Percentiles rank a stretch among this genome's conserved stretches.
Evolutionary conservation across 2,797 vertebrate species (phyloP).

Genomic region (Cyclopterus lumpus): DNA sequence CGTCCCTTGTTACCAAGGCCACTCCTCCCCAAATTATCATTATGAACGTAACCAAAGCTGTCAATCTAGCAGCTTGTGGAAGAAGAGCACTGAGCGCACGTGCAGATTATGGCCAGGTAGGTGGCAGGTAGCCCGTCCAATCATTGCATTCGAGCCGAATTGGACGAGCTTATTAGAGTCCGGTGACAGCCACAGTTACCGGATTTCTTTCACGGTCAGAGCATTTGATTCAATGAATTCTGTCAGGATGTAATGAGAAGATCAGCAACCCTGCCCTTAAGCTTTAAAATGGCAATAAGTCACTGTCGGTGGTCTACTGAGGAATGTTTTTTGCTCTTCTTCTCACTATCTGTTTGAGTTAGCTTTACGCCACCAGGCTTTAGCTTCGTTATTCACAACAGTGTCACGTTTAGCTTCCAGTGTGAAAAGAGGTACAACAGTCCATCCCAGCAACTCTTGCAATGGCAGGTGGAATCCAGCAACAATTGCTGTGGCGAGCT

Average conservation of each 20-base stretch:
- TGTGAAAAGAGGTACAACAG: not conserved
- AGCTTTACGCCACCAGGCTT: not conserved
- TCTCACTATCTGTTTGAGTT: not conserved
- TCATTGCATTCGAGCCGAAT: no score
- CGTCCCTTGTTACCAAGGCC: no score
- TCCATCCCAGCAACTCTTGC: not conserved
- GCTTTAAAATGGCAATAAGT: not conserved
- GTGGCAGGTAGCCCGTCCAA: no score
- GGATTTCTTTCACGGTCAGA: no score
- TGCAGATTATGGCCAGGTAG: no score
- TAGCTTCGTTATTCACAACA: not conserved
- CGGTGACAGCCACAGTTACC: no score
- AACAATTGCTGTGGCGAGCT: not conserved
- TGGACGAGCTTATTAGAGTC: no score
- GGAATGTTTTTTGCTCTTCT: not conserved
- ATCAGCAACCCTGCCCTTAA: not conserved
- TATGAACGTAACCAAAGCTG: no score
- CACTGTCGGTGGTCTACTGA: not conserved
- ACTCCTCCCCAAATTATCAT: no score
- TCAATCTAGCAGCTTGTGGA: no score
- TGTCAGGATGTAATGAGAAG: not conserved
- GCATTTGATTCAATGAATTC: no score
- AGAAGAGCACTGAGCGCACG: no score
- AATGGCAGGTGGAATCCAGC: conserved; percentile 18
- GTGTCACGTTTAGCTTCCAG: not conserved